A percentile compares a stretch with the other conserved stretches of the same genome.
These are phyloP conservation scores for Melangyna quadrimaculata DNA, from an alignment of 2,888 invertebrate genomes.

Conservation along the genomic window DNA sequence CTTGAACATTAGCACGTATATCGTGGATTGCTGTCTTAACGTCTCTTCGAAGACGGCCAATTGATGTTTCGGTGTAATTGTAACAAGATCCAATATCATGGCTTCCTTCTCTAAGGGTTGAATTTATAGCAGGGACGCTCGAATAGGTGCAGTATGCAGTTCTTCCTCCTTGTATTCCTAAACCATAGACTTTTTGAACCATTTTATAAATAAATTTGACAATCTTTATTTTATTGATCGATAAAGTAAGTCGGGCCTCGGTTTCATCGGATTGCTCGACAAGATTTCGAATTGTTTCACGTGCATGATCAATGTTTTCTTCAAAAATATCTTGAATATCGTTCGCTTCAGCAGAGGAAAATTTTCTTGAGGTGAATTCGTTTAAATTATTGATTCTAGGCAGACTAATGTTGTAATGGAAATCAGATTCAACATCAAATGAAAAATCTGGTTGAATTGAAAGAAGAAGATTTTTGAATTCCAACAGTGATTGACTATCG, in stretches of 20 bases:
- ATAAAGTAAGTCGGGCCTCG: conserved; percentile 12
- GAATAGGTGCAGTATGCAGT: conserved; percentile 56
- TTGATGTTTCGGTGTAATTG: background rate
- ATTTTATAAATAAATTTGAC: conserved; percentile 33
- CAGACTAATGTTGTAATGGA: conserved; percentile 5
- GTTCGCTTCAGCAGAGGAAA: conserved; percentile 4
- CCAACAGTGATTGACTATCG: background rate
- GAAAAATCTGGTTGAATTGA: background rate
- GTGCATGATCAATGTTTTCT: conserved; percentile 35
- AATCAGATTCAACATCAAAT: background rate
- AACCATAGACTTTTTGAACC: conserved; percentile 15
- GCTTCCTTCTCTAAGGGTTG: conserved; percentile 41
- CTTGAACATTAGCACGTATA: conserved; percentile 68
- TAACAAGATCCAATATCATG: conserved; percentile 38
- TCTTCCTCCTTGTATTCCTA: conserved; percentile 16
- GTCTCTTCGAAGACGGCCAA: conserved; percentile 8
- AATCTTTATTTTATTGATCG: conserved; percentile 51
- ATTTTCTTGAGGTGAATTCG: too few relatives aligned
- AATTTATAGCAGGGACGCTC: conserved; percentile 28
- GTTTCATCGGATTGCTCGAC: conserved; percentile 3
- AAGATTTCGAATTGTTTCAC: background rate
- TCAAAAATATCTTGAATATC: conserved; percentile 45
- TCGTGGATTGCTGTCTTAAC: conserved; percentile 22
- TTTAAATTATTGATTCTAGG: background rate
- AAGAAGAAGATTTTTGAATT: background rate